Evolutionary conservation across 2,888 invertebrate genomes (phyloP).

Genomic region (Meliscaeva auricollis): DNA sequence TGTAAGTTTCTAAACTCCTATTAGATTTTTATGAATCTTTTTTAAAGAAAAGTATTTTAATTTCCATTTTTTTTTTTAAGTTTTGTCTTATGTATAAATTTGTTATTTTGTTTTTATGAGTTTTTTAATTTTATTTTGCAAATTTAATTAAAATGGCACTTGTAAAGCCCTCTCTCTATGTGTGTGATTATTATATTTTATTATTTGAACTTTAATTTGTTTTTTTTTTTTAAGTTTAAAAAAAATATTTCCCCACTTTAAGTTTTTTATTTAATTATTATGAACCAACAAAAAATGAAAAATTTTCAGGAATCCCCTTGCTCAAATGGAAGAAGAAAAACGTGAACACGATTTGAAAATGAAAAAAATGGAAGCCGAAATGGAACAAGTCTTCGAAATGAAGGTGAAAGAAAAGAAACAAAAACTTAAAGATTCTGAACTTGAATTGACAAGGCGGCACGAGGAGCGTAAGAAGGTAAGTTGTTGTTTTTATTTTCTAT

Average conservation of each 20-base stretch:
- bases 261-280: conserved; percentile 33
- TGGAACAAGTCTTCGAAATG: conserved; percentile 99
- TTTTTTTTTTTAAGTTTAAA: neutral
- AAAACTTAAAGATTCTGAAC: conserved; percentile 97
- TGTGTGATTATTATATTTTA: conserved; percentile 36
- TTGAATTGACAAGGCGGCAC: conserved; percentile 95
- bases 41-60: neutral
- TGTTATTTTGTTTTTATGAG: neutral
- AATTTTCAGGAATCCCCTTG: conserved; percentile 94
- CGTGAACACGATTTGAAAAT: conserved; percentile 97
- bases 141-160: neutral
- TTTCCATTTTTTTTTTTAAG: conserved; percentile 7
- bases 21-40: too few species aligned
- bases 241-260: neutral
- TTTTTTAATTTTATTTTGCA: conserved; percentile 18
- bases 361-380: conserved; percentile 99
- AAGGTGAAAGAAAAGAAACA: conserved; percentile 98
- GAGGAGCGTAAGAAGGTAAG: conserved; percentile 90
- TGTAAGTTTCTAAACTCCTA: too few species aligned
- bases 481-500: too few species aligned
- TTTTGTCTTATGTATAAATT: conserved; percentile 9
- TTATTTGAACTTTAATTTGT: conserved; percentile 7
- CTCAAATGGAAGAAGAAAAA: conserved; percentile 99
- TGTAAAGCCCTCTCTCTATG: conserved; percentile 30
- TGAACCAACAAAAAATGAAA: conserved; percentile 12